phyloP scores from a whole-genome alignment of 2,888 invertebrate species.

The Lagria hirta region DNA sequence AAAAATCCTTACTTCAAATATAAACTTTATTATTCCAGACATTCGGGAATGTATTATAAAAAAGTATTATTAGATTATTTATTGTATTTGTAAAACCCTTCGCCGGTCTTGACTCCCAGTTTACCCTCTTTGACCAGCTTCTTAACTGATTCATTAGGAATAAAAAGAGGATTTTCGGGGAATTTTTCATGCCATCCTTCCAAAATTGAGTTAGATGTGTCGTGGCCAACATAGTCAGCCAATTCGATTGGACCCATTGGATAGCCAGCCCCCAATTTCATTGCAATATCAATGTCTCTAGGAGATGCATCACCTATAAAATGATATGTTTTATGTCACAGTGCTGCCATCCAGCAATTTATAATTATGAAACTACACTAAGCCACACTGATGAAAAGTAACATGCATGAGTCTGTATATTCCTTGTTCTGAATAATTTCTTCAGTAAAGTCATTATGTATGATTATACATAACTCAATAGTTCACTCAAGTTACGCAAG shows the following conservation, averaged over 20 bases:
- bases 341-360: too few relatives aligned
- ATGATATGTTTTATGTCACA: too few relatives aligned
- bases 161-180: constrained; percentile 69
- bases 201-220: constrained; percentile 75
- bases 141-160: constrained; percentile 62
- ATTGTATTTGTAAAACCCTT: constrained; percentile 81
- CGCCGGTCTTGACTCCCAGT: constrained; percentile 75
- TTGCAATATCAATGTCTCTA: constrained; percentile 81
- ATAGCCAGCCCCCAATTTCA: constrained; percentile 87
- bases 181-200: constrained; percentile 76
- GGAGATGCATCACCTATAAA: constrained; percentile 67
- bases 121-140: constrained; percentile 78
- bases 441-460: too few relatives aligned
- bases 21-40: too few relatives aligned
- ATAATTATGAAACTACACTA: too few relatives aligned
- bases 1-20: too few relatives aligned
- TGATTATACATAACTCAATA: too few relatives aligned
- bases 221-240: constrained; percentile 80
- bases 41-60: too few relatives aligned
- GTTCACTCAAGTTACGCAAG: too few relatives aligned
- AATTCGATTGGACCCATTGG: constrained; percentile 91
- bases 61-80: constrained; percentile 55
- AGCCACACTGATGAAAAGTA: too few relatives aligned
- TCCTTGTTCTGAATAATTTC: too few relatives aligned
- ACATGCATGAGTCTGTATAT: too few relatives aligned